Evolutionary conservation across 2,888 invertebrate species (phyloP), one percentile per base, ranked within the genome.

Genomic region (Pecten maximus): DNA sequence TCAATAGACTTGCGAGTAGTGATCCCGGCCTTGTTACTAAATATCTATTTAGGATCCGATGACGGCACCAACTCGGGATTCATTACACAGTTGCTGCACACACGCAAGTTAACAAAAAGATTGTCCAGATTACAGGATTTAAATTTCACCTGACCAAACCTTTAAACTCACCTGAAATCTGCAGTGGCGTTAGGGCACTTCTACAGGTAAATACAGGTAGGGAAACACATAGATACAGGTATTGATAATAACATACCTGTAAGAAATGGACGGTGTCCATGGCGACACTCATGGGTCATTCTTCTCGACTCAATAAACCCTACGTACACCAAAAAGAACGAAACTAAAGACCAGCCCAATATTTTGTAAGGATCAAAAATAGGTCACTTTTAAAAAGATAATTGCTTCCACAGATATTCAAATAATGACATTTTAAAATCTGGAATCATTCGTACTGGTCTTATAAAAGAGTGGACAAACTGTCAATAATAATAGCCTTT

Each of bases 201-300:
- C 74, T 54, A 74, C 35, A 74, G 74, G 74, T 74, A 74, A 74
- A 35, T 35, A 74, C 15, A 74, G 35, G 35, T 28, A 35, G 8
- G n/a, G 19, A 23, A 54, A 54, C 12, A 74, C 10, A 74, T 35
- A 74, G 28, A 74, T 74, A 74, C 74, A 74, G 74, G 74, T 74
- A 74, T 23, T 15, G 74, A 6, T 28, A 74, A 74, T 35, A 23
- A 74, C 74, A 74, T 74, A 74, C 35, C 74, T 1, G 74, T 74
- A 74, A 74, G 74, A 35, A 74, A 74, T 74, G 74, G 74, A 74
- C 74, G 74, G 74, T 74, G 74, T 74, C 74, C 74, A 74, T 74
- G 28, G 74, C 4, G 74, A 74, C 35, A 74, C 74, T 35, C 10
- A 74, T 74, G 35, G 74, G 74, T 74, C 74, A 74, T 74, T 74